Evolutionary conservation across 2,797 vertebrate species (phyloP).

Genomic region (Pristis pectinata): DNA sequence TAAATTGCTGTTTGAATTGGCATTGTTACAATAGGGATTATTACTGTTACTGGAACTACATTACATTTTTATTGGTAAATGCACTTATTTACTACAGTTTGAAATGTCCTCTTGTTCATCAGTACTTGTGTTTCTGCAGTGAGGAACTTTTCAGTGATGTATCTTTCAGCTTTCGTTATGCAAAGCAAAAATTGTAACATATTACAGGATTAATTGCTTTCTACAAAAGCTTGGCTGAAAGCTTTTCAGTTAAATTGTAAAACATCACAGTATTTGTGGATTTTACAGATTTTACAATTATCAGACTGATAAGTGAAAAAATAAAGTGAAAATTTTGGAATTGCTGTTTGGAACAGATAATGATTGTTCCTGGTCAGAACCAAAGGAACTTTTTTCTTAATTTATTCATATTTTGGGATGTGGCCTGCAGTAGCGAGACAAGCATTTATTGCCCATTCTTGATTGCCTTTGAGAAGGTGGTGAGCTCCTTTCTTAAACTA

Average conservation of each 20-base stretch:
- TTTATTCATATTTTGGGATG: no score
- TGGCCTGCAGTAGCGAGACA: no score
- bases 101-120: not conserved
- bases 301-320: not conserved
- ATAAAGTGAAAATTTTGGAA: not conserved
- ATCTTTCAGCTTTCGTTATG: not conserved
- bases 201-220: not conserved
- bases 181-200: not conserved
- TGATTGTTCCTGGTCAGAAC: not conserved
- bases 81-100: not conserved
- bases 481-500: no score
- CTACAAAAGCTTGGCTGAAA: not conserved
- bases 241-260: not conserved
- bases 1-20: not conserved
- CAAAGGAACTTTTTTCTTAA: not conserved
- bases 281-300: not conserved
- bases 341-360: not conserved
- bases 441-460: no score
- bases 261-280: not conserved
- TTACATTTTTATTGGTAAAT: not conserved
- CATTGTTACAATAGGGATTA: not conserved
- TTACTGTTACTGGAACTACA: not conserved
- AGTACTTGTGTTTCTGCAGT: not conserved
- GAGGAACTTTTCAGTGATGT: not conserved
- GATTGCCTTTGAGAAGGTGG: no score